phyloP scores from a whole-genome alignment of 2,113 vertebrate genomes.

The Dasyurus viverrinus region DNA sequence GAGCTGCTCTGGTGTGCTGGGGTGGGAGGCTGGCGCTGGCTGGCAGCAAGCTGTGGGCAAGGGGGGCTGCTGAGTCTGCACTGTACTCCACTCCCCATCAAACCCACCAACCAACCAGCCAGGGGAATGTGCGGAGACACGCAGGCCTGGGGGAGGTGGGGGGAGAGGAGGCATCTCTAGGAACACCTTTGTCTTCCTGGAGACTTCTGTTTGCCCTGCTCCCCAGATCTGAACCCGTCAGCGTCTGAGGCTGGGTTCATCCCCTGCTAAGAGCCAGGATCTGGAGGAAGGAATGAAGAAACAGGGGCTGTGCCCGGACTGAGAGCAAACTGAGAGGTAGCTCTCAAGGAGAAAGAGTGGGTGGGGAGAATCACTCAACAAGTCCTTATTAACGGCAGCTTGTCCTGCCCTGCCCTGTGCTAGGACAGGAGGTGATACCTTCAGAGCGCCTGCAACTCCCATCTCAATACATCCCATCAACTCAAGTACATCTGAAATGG shows the following conservation, averaged over 20 bases:
- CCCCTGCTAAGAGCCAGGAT: neutral
- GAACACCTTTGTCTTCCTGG: neutral
- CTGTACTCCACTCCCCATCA: neutral
- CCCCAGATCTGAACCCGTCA: neutral
- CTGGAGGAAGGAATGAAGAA: neutral
- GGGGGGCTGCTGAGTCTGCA: neutral
- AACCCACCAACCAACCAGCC: neutral
- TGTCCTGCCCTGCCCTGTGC: neutral
- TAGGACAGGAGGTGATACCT: neutral
- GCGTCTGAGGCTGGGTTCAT: neutral
- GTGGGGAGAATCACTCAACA: neutral
- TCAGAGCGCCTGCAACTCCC: neutral
- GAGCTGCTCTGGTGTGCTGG: neutral
- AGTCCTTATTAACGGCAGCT: neutral
- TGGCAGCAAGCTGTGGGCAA: neutral
- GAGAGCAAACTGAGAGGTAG: neutral
- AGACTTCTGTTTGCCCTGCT: neutral
- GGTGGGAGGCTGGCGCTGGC: neutral
- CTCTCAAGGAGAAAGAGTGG: neutral
- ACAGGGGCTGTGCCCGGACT: neutral
- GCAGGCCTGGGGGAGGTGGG: neutral
- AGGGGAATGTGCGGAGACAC: neutral
- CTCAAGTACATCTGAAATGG: neutral
- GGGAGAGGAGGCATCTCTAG: neutral
- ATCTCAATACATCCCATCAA: too few species aligned